Conservation (phyloP, 2,888 invertebrate genomes). For the Antheraea yamamai region DNA sequence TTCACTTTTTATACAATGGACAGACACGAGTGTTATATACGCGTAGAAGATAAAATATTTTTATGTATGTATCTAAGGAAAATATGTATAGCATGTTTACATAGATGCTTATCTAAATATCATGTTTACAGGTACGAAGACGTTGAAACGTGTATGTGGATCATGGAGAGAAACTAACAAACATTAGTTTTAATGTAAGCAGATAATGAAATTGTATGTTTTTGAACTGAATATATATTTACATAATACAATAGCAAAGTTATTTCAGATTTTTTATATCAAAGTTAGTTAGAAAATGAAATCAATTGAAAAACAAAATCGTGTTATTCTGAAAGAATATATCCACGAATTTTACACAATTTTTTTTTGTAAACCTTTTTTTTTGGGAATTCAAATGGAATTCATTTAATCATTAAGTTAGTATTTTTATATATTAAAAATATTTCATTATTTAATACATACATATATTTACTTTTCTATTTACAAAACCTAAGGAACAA, state of each 20-base stretch:
- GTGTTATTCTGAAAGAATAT: too few relatives aligned
- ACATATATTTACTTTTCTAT: neutral
- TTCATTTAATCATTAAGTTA: too few relatives aligned
- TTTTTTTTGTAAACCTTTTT: too few relatives aligned
- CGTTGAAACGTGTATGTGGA: slow-evolving; percentile 7
- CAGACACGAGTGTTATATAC: neutral
- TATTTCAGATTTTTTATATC: neutral
- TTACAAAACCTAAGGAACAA: neutral
- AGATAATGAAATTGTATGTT: neutral
- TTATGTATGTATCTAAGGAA: neutral
- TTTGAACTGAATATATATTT: neutral
- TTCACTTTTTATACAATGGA: too few relatives aligned
- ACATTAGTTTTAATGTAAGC: neutral
- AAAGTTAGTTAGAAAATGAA: too few relatives aligned
- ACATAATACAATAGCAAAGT: neutral
- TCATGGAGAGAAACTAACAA: neutral
- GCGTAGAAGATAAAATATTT: neutral
- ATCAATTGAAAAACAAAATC: too few relatives aligned
- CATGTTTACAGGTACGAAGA: slow-evolving; percentile 10
- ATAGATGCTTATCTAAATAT: slow-evolving; percentile 10
- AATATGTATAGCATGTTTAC: slow-evolving; percentile 1
- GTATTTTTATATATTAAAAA: neutral
- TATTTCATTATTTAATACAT: neutral
- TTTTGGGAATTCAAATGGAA: too few relatives aligned
- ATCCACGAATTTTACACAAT: too few relatives aligned